Evolutionary conservation across 2,113 vertebrate species (phyloP).

Genomic region (Onychorhynchus coronatus): DNA sequence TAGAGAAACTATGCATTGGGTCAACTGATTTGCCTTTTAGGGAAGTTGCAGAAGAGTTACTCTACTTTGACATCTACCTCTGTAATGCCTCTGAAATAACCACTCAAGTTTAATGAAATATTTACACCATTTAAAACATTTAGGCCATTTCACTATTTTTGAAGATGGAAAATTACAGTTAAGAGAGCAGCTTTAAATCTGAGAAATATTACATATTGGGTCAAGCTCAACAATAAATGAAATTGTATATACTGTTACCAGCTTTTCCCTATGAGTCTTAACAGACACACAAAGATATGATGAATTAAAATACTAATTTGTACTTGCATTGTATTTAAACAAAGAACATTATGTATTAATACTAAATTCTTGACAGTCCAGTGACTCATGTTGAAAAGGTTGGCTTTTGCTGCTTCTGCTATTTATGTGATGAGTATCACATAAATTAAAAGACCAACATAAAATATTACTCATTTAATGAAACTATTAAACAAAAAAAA

Average conservation of each 20-base stretch:
- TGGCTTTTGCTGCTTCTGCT: not conserved
- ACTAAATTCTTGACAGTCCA: not conserved
- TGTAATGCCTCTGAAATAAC: not conserved
- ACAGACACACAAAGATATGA: not conserved
- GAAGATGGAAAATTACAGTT: not conserved
- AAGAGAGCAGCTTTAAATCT: not conserved
- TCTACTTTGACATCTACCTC: not conserved
- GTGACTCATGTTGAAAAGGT: not conserved
- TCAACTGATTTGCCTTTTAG: not conserved
- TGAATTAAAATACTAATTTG: not conserved
- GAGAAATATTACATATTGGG: not conserved
- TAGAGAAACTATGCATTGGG: not conserved
- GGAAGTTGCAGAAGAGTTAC: not conserved
- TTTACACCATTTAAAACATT: conserved; percentile 25
- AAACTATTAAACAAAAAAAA: not conserved
- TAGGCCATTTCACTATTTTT: not conserved
- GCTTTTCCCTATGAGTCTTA: not conserved
- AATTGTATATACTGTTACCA: not conserved
- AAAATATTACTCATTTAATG: not conserved
- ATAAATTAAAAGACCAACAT: not conserved
- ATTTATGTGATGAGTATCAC: not conserved
- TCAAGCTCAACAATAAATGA: not conserved
- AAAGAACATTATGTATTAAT: not conserved
- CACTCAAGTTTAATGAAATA: conserved; percentile 24
- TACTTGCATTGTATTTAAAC: not conserved